Evolutionary conservation across 2,797 vertebrate genomes (phyloP), one percentile per base, ranked within the genome.

Genomic region (Mormyrus proboscirostris): DNA sequence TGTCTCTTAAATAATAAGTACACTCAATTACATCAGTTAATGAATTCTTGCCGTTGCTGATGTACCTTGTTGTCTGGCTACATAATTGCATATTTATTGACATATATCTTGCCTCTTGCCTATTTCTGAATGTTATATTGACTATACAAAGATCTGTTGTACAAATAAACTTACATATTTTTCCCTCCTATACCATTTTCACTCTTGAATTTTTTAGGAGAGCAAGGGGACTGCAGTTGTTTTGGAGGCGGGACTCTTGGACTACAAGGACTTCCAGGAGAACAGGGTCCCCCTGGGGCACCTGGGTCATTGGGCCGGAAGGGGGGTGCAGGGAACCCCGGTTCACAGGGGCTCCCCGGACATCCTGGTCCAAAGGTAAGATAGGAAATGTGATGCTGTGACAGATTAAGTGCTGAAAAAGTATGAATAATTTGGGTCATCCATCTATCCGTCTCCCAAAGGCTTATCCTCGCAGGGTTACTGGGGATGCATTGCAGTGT

Each of bases 171-270:
- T 73, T 73, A 16, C 3, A 29, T 12, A 2, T 22, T 29, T 12
- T 7, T 49, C 8, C 47, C n/a, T 22, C 57, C n/a, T 59, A 22
- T 9, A 22, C 57, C 57, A 59, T 82, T 47, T 41, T n/a, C 38
- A 12, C 76, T 47, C 2, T 1, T 82, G 19, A 14, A 19, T 38
- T 47, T 82, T 38, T 6, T n/a, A 83, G 95, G 95, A 1, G 93
- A 95, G 5, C 49, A 89, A 0, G 95, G 95, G 0, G 92, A 95
- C 91, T 96, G 95, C 53, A 59, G 79, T 33, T 96, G 95, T 88
- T 0, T 4, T 0, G 94, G 94, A 22, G 93, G 91, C 19, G 87
- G 85, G 2, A 92, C 90, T 3, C 0, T 29, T 7, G 92, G 86
- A 2, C 3, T 2, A 0, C 86, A 57, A 0, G 95, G 95, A 0